These are phyloP conservation scores for Netelia inedita DNA, from an alignment of 2,888 invertebrate species.

Conservation along the genomic window DNA sequence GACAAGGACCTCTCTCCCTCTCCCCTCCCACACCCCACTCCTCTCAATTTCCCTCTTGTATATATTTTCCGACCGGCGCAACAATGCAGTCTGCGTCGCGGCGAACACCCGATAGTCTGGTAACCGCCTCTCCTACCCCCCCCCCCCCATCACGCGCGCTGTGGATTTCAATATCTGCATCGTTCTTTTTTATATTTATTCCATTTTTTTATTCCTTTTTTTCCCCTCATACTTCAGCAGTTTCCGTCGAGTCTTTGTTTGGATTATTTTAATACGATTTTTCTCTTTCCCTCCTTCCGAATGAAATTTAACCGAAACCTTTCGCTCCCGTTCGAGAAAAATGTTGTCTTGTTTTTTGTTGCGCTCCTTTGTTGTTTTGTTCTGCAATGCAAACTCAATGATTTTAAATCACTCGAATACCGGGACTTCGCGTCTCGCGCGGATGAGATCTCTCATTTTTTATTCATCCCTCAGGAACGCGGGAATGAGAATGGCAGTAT, in stretches of 20 bases:
- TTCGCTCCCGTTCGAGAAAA: constrained; percentile 28
- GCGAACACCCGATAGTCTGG: background rate
- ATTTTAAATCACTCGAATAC: constrained; percentile 57
- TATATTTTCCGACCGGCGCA: constrained; percentile 24
- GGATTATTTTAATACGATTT: constrained; percentile 6
- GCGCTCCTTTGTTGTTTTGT: too few species aligned
- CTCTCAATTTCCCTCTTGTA: background rate
- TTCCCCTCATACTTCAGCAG: background rate
- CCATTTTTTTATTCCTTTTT: background rate
- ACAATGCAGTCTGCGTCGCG: constrained; percentile 23
- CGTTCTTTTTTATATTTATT: background rate
- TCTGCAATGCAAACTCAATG: constrained; percentile 37
- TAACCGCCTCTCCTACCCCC: background rate
- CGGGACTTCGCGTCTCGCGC: constrained; percentile 38
- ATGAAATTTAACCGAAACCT: constrained; percentile 36
- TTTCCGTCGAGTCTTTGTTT: constrained; percentile 8
- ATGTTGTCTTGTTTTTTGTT: background rate
- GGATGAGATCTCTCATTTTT: constrained; percentile 61
- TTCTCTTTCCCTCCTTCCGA: background rate
- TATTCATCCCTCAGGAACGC: constrained; percentile 59
- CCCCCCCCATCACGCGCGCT: background rate
- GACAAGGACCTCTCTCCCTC: constrained; percentile 50
- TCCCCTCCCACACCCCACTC: background rate
- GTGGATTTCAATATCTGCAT: constrained; percentile 14
- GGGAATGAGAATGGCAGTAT: constrained; percentile 24